phyloP scores from a whole-genome alignment of 2,113 vertebrate genomes.

The Anthoscopus minutus region DNA sequence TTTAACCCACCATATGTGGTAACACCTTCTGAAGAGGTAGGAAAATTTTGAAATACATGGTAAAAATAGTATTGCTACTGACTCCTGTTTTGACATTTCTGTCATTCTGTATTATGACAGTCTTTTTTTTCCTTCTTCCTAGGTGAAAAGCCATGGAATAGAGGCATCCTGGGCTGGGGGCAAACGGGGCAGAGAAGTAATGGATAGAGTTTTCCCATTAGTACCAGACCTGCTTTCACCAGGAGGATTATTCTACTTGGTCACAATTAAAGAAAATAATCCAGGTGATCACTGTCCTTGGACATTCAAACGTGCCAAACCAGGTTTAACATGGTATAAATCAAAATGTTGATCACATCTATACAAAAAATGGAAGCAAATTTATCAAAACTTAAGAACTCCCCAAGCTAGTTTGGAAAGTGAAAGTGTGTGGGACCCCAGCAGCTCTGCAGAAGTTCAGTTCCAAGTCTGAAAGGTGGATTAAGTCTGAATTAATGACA shows the following conservation, averaged over 20 bases:
- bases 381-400: neutral
- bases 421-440: neutral
- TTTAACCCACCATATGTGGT: conserved; percentile 96
- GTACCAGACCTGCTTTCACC: conserved; percentile 81
- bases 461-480: neutral
- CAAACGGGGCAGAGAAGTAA: conserved; percentile 84
- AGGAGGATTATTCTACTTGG: conserved; percentile 85
- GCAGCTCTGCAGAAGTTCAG: neutral
- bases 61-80: neutral
- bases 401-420: neutral
- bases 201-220: conserved; percentile 83
- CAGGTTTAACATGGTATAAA: neutral
- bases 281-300: conserved; percentile 76
- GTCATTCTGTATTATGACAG: neutral
- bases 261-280: conserved; percentile 86
- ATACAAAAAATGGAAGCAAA: neutral
- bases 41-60: neutral
- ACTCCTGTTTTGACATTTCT: neutral
- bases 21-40: conserved; percentile 90
- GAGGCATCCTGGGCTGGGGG: conserved; percentile 93
- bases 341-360: neutral
- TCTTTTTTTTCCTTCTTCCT: neutral
- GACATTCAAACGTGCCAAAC: neutral
- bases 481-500: neutral
- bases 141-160: conserved; percentile 84